Evolutionary conservation across 1,140 invertebrate genomes (phyloP).

Genomic region (Sitobion miscanthi): DNA sequence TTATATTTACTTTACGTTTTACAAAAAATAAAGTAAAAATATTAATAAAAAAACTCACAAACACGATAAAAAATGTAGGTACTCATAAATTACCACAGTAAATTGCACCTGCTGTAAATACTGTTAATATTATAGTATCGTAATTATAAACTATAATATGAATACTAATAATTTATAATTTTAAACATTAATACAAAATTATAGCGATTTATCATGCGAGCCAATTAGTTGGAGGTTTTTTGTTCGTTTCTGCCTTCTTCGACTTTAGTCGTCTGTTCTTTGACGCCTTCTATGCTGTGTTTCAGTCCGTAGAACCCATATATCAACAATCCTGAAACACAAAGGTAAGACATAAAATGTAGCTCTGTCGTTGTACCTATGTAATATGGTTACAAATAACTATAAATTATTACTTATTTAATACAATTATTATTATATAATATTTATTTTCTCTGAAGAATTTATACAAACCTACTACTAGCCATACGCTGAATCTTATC

Average conservation of each 20-base stretch:
- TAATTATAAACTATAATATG: background rate
- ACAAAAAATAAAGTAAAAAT: background rate
- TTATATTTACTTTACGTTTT: background rate
- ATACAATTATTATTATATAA: background rate
- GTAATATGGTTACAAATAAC: background rate
- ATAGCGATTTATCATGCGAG: background rate
- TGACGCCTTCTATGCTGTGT: slow-evolving; percentile 7
- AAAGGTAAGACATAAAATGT: background rate
- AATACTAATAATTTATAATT: background rate
- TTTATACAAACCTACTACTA: slow-evolving; percentile 63
- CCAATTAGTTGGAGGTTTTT: background rate
- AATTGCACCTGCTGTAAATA: background rate
- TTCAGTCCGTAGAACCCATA: background rate
- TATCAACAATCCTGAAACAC: background rate
- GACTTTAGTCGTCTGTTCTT: background rate
- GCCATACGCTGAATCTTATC: slow-evolving; percentile 73
- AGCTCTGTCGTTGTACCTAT: background rate
- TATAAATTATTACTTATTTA: background rate
- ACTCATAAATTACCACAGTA: background rate
- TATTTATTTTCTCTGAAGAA: background rate
- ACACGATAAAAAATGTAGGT: background rate
- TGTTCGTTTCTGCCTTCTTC: background rate
- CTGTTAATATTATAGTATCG: background rate
- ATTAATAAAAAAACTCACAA: background rate
- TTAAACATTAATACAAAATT: background rate